Percentiles rank a stretch among this genome's conserved stretches.
These are phyloP conservation scores for Aythya baeri DNA, from an alignment of 2,113 vertebrate genomes.

Conservation along the genomic window DNA sequence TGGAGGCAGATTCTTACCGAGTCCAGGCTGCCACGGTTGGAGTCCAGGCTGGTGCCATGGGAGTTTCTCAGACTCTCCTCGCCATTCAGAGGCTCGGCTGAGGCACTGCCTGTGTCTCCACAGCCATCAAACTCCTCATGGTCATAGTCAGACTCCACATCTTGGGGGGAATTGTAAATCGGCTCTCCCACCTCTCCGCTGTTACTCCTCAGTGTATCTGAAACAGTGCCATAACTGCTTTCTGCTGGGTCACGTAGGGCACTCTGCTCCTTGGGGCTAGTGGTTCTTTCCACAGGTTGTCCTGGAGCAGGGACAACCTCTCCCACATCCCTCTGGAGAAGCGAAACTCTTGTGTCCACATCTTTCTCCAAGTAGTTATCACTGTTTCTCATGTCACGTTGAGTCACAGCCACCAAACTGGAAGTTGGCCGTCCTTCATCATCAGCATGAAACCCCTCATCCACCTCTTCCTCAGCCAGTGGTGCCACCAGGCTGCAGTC, in stretches of 20 bases:
- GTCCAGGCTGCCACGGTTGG: conserved; percentile 88
- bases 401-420: conserved; percentile 56
- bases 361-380: conserved; percentile 8
- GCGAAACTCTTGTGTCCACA: not conserved
- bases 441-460: conserved; percentile 87
- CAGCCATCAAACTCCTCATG: conserved; percentile 88
- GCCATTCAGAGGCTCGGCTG: conserved; percentile 79
- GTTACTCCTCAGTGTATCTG: conserved; percentile 69
- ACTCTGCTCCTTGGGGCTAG: conserved; percentile 19
- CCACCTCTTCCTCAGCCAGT: conserved; percentile 85
- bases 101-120: conserved; percentile 78
- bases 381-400: not conserved
- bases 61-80: conserved; percentile 84
- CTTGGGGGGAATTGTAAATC: conserved; percentile 83
- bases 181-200: conserved; percentile 80
- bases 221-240: conserved; percentile 76
- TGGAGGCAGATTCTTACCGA: conserved; percentile 80
- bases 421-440: conserved; percentile 79
- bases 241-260: not conserved
- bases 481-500: conserved; percentile 80
- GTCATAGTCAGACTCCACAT: conserved; percentile 90
- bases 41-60: conserved; percentile 86
- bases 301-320: not conserved
- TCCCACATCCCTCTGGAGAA: not conserved
- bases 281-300: not conserved